A percentile compares a stretch with the other conserved stretches of the same genome.
Conservation (phyloP, 64 coral and sea anemone genomes). For the Montipora foliosa region DNA sequence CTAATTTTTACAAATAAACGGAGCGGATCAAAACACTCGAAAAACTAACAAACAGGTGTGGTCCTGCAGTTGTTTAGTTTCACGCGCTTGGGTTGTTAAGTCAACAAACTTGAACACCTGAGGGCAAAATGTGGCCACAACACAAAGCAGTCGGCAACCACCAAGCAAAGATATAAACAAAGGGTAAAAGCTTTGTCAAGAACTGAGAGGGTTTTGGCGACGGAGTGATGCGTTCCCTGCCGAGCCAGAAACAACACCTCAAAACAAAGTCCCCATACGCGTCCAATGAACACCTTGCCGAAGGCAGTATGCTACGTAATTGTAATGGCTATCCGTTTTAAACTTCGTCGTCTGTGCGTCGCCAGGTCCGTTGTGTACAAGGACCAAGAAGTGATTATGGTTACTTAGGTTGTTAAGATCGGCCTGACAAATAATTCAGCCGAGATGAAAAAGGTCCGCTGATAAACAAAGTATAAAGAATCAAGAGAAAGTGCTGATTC, state of each 20-base stretch:
- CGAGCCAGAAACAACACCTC: slow-evolving; percentile 13
- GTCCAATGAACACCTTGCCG: background rate
- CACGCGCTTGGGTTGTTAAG: background rate
- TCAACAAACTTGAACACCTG: slow-evolving; percentile 47
- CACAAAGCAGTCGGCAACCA: slow-evolving; percentile 10
- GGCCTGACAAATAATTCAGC: no score
- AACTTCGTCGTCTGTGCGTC: background rate
- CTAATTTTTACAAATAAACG: background rate
- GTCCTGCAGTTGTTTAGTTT: background rate
- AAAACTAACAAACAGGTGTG: background rate
- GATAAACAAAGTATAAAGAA: no score
- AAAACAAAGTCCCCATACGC: background rate
- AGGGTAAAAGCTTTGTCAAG: no score
- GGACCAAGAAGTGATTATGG: no score
- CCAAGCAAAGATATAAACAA: slow-evolving; percentile 18
- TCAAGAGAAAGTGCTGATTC: no score
- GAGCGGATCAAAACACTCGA: background rate
- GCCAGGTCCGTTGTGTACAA: background rate
- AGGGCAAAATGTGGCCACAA: slow-evolving; percentile 45
- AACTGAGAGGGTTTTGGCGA: background rate
- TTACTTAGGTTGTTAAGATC: no score
- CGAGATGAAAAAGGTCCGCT: no score
- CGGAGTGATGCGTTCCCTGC: background rate
- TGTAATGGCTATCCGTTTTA: background rate
- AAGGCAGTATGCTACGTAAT: background rate